Evolutionary conservation across 2,797 vertebrate genomes (phyloP).

Genomic region (Halcyon leucocephala): DNA sequence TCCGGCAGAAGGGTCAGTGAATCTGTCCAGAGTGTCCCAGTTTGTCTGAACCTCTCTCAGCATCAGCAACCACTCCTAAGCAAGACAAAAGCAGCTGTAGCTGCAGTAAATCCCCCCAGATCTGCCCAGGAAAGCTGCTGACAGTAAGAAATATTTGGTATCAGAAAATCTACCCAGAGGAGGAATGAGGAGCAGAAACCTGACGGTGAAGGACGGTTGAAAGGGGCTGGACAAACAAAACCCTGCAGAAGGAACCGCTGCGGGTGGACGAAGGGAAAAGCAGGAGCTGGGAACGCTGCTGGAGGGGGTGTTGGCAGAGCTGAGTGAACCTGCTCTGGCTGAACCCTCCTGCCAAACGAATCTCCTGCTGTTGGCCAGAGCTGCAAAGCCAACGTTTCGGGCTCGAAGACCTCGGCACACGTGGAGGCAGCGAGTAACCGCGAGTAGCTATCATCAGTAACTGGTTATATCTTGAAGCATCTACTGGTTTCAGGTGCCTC

Average conservation of each 20-base stretch:
- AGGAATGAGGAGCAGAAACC: not conserved
- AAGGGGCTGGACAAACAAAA: not conserved
- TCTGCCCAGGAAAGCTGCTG: not conserved
- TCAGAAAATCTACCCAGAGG: not conserved
- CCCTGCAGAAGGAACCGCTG: not conserved
- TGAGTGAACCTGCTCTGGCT: not conserved
- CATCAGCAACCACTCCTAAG: not conserved
- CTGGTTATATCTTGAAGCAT: not conserved
- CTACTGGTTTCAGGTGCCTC: not conserved
- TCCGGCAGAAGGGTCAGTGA: not conserved
- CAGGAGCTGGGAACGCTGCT: not conserved
- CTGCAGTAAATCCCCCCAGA: not conserved
- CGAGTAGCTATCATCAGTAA: not conserved
- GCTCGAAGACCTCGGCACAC: not conserved
- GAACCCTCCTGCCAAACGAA: rapidly evolving
- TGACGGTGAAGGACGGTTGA: rapidly evolving
- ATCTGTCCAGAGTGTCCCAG: not conserved
- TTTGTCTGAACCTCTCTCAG: not conserved
- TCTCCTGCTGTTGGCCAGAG: not conserved
- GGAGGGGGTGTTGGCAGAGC: not conserved
- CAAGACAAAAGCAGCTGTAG: not conserved
- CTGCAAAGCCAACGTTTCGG: not conserved
- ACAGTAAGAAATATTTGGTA: not conserved
- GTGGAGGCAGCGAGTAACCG: not conserved
- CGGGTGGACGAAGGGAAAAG: rapidly evolving